phyloP scores from a whole-genome alignment of 37 sponge, comb jelly and placozoan species.

The Haliclona indistincta region DNA sequence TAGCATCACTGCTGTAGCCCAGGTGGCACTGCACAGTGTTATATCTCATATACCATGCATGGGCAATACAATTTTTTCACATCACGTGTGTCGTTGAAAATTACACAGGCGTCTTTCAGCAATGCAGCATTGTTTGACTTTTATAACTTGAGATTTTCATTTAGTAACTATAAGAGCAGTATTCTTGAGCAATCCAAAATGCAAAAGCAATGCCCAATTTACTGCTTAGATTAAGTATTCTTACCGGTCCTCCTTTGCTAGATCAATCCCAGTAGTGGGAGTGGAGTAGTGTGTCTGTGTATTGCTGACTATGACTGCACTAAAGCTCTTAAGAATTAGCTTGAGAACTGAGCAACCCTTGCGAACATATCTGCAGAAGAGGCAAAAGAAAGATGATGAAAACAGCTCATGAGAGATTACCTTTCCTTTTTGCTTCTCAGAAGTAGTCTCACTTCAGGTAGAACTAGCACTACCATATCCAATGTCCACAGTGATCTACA shows the following conservation, averaged over 20 bases:
- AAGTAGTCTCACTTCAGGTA: constrained; percentile 70
- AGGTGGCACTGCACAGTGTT: too few relatives aligned
- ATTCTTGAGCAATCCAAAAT: too few relatives aligned
- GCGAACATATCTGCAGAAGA: constrained; percentile 33
- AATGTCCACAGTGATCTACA: constrained; percentile 74
- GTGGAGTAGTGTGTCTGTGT: constrained; percentile 28
- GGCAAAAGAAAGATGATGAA: neutral
- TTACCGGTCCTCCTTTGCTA: constrained; percentile 89
- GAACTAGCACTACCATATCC: constrained; percentile 57
- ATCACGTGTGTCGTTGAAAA: too few relatives aligned
- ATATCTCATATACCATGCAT: too few relatives aligned
- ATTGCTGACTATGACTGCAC: constrained; percentile 78
- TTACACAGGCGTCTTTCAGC: too few relatives aligned
- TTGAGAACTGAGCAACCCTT: constrained; percentile 62
- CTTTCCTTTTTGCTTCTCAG: constrained; percentile 52
- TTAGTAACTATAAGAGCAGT: too few relatives aligned
- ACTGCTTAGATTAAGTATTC: too few relatives aligned
- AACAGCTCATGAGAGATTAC: constrained; percentile 28
- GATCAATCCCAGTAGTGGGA: constrained; percentile 76
- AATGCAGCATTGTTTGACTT: too few relatives aligned
- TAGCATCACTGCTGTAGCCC: too few relatives aligned
- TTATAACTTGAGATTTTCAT: too few relatives aligned
- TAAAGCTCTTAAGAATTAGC: constrained; percentile 89
- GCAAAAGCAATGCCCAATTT: too few relatives aligned
- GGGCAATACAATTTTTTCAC: too few relatives aligned